phyloP scores from a whole-genome alignment of 2,888 invertebrate genomes.

The Pollenia angustigena region DNA sequence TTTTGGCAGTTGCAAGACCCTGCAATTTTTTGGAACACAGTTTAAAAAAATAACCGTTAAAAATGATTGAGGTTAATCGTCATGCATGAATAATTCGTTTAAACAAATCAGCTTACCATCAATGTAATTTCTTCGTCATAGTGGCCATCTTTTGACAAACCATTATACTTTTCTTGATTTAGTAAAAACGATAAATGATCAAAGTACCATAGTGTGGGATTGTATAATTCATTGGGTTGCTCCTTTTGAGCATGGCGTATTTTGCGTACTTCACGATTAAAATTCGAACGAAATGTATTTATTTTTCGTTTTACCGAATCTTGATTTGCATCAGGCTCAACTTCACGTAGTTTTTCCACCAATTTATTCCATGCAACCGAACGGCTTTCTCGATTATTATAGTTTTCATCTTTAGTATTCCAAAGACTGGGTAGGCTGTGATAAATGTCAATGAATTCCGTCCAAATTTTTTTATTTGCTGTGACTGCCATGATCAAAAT shows the following conservation, averaged over 20 bases:
- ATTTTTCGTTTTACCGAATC: conserved; percentile 64
- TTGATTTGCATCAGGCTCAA: conserved; percentile 61
- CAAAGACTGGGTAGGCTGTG: conserved; percentile 50
- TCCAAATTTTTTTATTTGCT: conserved; percentile 61
- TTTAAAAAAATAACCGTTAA: conserved; percentile 30
- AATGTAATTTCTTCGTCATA: conserved; percentile 47
- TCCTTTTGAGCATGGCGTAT: conserved; percentile 43
- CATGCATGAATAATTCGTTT: conserved; percentile 55
- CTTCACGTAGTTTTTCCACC: conserved; percentile 57
- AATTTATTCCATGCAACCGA: conserved; percentile 37
- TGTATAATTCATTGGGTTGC: conserved; percentile 32
- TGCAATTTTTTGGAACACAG: conserved; percentile 16
- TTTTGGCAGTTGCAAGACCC: conserved; percentile 20
- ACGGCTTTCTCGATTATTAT: conserved; percentile 48
- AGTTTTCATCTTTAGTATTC: conserved; percentile 62
- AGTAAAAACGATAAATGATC: conserved; percentile 59
- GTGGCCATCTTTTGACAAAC: conserved; percentile 2
- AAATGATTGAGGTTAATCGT: conserved; percentile 53
- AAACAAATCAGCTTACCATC: conserved; percentile 34
- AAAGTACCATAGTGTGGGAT: conserved; percentile 62
- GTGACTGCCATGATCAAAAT: conserved; percentile 55
- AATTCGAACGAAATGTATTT: conserved; percentile 64
- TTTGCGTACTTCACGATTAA: conserved; percentile 60
- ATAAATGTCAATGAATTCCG: conserved; percentile 61
- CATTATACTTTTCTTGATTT: conserved; percentile 40